Evolutionary conservation across 2,888 invertebrate species (phyloP), one percentile per base, ranked within the genome.

Genomic region (Fabriciana adippe): DNA sequence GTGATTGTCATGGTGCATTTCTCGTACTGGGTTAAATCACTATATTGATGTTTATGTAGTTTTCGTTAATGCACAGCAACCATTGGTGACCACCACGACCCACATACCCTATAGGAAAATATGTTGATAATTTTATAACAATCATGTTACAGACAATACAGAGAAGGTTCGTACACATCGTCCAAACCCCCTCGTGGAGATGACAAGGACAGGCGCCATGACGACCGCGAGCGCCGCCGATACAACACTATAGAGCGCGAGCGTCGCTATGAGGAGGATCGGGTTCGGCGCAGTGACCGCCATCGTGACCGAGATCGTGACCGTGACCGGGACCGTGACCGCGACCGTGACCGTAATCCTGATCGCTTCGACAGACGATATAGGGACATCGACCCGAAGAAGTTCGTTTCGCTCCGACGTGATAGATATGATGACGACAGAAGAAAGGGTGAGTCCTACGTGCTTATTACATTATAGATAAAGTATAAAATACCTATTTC

Each of bases 141-240:
- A 57, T 2, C 6, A 16, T 54, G n/a, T 69, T 70, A 1, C 77
- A 92, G 93, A 72, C 87, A 90, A 18, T 91, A 92, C 79, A 85
- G 93, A 53, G 94, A 94, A 75, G 93, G 93, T 16, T 91, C 92
- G 48, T 88, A 91, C 80, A 79, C 88, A 55, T 84, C 87, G n/a
- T 83, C 87, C 35, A 90, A 89, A 74, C 91, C 92, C 41, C 92
- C 90, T 35, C 86, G 89, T 18, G 85, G 87, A 13, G 89, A 91
- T 48, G 90, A 84, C 71, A 84, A 84, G 72, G 88, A 89, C 35
- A 84, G 87, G 47, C 82, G 87, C 57, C 79, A 87, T 72, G 81
- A 80, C 56, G 87, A 86, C 6, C 82, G 82, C 35, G 67, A 67
- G 55, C 84, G 85, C 55, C 74, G 81, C 64, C 85, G 86, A 68